A percentile compares a stretch with the other conserved stretches of the same genome.
Conservation (phyloP, 2,113 vertebrate species). For the Nothocercus julius region DNA sequence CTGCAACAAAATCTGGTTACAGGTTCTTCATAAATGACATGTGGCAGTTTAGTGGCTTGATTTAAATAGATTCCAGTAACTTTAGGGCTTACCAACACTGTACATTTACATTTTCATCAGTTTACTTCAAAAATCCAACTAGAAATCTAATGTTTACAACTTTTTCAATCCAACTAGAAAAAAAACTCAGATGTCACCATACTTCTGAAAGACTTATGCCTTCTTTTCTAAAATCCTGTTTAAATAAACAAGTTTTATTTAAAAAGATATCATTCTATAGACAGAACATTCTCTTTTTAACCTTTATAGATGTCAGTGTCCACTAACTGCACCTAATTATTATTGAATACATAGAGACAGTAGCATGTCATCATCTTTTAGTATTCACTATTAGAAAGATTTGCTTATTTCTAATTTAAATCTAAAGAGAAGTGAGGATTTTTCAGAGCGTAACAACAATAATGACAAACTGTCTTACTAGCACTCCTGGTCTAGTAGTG, state of each 20-base stretch:
- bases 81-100: not conserved
- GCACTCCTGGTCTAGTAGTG: not conserved
- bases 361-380: not conserved
- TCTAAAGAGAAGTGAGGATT: not conserved
- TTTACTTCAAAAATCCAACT: not conserved
- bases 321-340: not conserved
- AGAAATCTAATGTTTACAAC: rapidly evolving
- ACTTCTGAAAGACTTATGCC: not conserved
- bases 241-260: not conserved
- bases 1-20: not conserved
- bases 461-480: not conserved
- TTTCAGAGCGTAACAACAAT: not conserved
- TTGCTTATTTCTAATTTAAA: not conserved
- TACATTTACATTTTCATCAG: not conserved
- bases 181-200: not conserved
- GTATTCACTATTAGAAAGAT: not conserved
- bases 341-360: not conserved
- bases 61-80: not conserved
- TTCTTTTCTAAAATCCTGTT: not conserved
- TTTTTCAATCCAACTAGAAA: not conserved
- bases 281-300: not conserved
- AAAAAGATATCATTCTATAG: not conserved
- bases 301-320: not conserved
- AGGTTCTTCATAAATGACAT: rapidly evolving
- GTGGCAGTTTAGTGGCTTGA: not conserved